Conservation (phyloP, 2,888 invertebrate genomes). For the Agrochola lota region DNA sequence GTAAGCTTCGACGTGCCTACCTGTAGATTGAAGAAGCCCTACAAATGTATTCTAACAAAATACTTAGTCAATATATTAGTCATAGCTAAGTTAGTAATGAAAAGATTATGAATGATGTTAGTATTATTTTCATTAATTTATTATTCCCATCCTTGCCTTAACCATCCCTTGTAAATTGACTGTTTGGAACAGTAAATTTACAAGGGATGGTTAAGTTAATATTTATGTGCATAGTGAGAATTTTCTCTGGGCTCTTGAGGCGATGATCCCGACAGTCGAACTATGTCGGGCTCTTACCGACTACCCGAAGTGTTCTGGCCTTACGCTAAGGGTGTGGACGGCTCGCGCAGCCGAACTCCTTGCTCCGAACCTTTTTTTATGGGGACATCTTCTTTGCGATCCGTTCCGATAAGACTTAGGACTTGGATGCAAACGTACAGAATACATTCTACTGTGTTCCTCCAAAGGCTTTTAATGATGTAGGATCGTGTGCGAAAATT, state of each 20-base stretch:
- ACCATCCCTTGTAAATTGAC: too few relatives aligned
- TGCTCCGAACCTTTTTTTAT: not conserved
- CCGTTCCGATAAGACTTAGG: not conserved
- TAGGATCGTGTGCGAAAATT: not conserved
- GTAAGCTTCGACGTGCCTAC: slow-evolving; percentile 50
- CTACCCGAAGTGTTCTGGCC: not conserved
- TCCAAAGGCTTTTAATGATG: not conserved
- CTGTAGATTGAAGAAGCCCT: slow-evolving; percentile 45
- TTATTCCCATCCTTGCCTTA: not conserved
- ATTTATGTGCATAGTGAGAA: not conserved
- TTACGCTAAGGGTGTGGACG: not conserved
- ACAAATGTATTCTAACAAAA: not conserved
- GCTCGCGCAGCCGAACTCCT: not conserved
- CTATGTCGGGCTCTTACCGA: not conserved
- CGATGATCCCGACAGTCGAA: not conserved
- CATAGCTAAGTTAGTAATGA: not conserved
- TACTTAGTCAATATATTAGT: slow-evolving; percentile 11
- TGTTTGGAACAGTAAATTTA: not conserved
- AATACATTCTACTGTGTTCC: too few relatives aligned
- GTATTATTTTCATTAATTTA: not conserved
- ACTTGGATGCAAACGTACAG: not conserved
- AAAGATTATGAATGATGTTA: not conserved
- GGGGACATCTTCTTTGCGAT: too few relatives aligned
- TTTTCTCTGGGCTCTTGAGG: not conserved
- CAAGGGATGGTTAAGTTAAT: not conserved